Percentiles rank a stretch among this genome's conserved stretches.
Evolutionary conservation across 2,797 vertebrate genomes (phyloP).

Genomic region (Acipenser oxyrinchus): DNA sequence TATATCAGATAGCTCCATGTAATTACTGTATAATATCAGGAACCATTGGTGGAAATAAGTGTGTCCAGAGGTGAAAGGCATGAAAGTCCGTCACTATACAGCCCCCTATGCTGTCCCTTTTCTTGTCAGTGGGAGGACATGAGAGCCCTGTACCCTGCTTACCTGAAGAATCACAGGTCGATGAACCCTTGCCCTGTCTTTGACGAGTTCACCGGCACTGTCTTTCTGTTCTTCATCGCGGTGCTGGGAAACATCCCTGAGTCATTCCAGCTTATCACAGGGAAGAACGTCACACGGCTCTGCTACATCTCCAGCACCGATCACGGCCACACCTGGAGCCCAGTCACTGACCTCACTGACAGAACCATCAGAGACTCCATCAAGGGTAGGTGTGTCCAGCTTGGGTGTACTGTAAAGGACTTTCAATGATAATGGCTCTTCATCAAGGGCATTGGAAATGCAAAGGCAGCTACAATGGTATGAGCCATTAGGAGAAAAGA

Average conservation of each 20-base stretch:
- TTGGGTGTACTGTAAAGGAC: too few species aligned
- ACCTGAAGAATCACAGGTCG: conserved; percentile 74
- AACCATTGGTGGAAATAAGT: too few species aligned
- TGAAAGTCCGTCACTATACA: background rate
- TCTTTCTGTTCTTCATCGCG: conserved; percentile 92
- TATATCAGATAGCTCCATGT: too few species aligned
- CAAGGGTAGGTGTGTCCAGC: conserved; percentile 56
- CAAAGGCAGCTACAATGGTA: too few species aligned
- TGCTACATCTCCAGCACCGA: conserved; percentile 78
- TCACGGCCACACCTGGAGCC: conserved; percentile 75
- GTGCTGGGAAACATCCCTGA: conserved; percentile 80
- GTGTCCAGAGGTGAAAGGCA: too few species aligned
- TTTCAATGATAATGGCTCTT: too few species aligned
- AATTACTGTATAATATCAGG: too few species aligned
- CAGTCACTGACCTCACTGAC: conserved; percentile 71
- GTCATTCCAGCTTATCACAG: conserved; percentile 78
- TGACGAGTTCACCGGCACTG: conserved; percentile 72
- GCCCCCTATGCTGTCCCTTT: background rate
- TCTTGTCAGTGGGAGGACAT: conserved; percentile 76
- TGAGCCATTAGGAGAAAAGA: too few species aligned
- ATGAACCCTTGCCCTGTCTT: conserved; percentile 95
- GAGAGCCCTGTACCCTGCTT: conserved; percentile 65
- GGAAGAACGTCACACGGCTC: conserved; percentile 79
- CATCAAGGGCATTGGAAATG: too few species aligned
- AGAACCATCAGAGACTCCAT: conserved; percentile 71